These are phyloP conservation scores for Daphoenositta chrysoptera DNA, from an alignment of 2,113 vertebrate species.

Conservation along the genomic window DNA sequence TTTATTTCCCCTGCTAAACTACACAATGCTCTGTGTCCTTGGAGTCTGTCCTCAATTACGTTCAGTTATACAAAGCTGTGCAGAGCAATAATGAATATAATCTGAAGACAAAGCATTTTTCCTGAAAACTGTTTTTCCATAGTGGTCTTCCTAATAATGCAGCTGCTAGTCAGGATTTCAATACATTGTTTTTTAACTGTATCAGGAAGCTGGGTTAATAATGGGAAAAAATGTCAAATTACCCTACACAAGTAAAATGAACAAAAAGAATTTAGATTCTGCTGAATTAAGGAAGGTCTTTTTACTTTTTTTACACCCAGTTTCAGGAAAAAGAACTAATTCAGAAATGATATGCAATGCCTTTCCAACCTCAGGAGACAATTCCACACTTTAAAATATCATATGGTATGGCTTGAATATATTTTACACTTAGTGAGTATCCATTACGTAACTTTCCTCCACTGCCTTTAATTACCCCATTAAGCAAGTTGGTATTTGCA, in stretches of 20 bases:
- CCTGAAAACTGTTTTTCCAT: not conserved
- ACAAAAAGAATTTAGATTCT: not conserved
- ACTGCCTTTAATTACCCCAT: constrained; percentile 36
- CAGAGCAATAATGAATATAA: not conserved
- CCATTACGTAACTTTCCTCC: not conserved
- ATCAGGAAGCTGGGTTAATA: not conserved
- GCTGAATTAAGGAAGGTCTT: not conserved
- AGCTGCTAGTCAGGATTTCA: not conserved
- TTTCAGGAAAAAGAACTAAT: not conserved
- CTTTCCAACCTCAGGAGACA: not conserved
- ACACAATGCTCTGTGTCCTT: not conserved
- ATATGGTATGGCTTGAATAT: not conserved
- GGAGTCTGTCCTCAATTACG: not conserved
- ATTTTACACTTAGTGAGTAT: not conserved
- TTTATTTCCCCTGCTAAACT: not conserved
- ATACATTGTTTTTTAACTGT: not conserved
- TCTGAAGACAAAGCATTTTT: not conserved
- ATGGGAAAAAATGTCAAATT: not conserved
- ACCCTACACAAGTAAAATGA: not conserved
- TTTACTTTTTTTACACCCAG: not conserved
- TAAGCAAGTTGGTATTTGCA: constrained; percentile 32
- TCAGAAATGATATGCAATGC: not conserved
- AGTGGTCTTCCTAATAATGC: not conserved
- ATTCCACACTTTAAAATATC: not conserved
- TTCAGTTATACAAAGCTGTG: not conserved